Evolutionary conservation across 2,797 vertebrate species (phyloP).

Genomic region (Cyprinodon diabolis): DNA sequence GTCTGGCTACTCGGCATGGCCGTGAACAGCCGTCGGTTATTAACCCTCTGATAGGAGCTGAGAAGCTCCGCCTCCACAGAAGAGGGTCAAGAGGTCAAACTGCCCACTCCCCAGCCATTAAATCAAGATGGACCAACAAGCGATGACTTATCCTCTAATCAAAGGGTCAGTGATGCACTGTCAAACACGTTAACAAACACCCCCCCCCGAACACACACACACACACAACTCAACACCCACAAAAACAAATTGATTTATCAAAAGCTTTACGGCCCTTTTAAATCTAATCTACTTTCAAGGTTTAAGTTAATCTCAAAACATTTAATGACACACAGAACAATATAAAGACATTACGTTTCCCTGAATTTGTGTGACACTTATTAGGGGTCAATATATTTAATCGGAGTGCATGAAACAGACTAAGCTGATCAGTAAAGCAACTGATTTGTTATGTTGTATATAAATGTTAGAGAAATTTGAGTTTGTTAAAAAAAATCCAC

Average conservation of each 20-base stretch:
- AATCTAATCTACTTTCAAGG: slow-evolving; percentile 52
- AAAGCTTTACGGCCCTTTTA: slow-evolving; percentile 31
- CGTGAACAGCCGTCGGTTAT: slow-evolving; percentile 92
- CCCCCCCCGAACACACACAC: slow-evolving; percentile 21
- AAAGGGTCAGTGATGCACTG: slow-evolving; percentile 69
- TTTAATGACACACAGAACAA: slow-evolving; percentile 19
- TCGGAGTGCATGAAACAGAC: background rate
- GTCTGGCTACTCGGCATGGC: slow-evolving; percentile 75
- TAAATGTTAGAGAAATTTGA: background rate
- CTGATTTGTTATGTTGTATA: background rate
- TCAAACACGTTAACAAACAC: slow-evolving; percentile 30
- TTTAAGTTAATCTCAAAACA: slow-evolving; percentile 30
- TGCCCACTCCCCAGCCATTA: slow-evolving; percentile 85
- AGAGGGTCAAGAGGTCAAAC: slow-evolving; percentile 92
- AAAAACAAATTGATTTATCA: slow-evolving; percentile 71
- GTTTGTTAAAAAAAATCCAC: background rate
- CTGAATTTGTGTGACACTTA: slow-evolving; percentile 28
- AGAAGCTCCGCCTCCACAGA: slow-evolving; percentile 83
- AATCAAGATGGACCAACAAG: slow-evolving; percentile 89
- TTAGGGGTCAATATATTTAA: background rate
- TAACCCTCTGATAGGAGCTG: slow-evolving; percentile 87
- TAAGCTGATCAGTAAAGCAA: background rate
- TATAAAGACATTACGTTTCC: slow-evolving; percentile 37
- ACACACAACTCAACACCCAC: slow-evolving; percentile 18
- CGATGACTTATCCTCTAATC: slow-evolving; percentile 80